Percentiles rank a stretch among this genome's conserved stretches.
Conservation (phyloP, 2,888 invertebrate species). For the Bursaphelenchus okinawaensis region DNA sequence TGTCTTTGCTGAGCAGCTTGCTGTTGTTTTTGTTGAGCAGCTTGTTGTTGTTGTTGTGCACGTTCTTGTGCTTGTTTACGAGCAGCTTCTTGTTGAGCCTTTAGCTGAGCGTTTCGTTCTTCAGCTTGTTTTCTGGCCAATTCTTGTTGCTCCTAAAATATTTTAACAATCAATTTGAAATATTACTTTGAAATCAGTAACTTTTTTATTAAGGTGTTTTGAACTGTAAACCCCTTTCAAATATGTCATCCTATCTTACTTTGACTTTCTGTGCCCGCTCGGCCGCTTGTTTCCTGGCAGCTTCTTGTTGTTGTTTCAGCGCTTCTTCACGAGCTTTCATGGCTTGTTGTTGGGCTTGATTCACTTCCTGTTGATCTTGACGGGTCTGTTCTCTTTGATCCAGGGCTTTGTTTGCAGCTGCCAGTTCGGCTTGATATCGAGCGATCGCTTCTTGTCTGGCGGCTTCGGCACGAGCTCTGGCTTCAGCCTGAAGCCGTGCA, state of each 20-base stretch:
- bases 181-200: no score
- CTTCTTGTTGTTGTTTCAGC: conserved; percentile 21
- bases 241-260: neutral
- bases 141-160: conserved; percentile 22
- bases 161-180: no score
- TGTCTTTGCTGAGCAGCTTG: conserved; percentile 6
- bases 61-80: neutral
- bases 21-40: neutral
- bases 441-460: conserved; percentile 17
- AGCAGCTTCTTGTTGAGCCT: neutral
- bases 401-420: neutral
- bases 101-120: conserved; percentile 7
- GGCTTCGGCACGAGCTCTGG: conserved; percentile 37
- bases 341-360: conserved; percentile 18
- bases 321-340: conserved; percentile 3
- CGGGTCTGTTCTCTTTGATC: conserved; percentile 3
- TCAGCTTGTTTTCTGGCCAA: conserved; percentile 19
- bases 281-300: conserved; percentile 22
- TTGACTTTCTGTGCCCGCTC: conserved; percentile 23
- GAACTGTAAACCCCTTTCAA: no score
- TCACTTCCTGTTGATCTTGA: conserved; percentile 29
- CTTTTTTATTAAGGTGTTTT: no score
- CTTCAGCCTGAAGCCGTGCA: conserved; percentile 28
- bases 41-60: neutral
- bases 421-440: conserved; percentile 3